A percentile compares a stretch with the other conserved stretches of the same genome.
These are phyloP conservation scores for Meandrina meandrites DNA, from an alignment of 92 coral and sea anemone genomes.

Conservation along the genomic window DNA sequence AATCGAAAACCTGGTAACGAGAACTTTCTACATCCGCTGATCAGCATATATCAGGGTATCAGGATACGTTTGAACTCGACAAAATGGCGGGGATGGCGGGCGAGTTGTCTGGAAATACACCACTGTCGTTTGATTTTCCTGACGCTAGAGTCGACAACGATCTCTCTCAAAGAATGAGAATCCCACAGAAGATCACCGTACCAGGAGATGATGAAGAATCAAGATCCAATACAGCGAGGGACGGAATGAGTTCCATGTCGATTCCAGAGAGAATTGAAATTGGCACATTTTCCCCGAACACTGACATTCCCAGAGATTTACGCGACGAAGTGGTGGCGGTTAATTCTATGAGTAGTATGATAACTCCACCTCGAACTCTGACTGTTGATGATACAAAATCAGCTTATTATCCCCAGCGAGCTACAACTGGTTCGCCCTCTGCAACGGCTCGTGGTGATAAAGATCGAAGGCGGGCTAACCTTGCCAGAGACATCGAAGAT, in stretches of 20 bases:
- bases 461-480: not conserved
- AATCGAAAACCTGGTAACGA: not conserved
- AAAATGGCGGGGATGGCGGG: constrained; percentile 68
- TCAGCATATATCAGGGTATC: not conserved
- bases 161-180: constrained; percentile 67
- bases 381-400: constrained; percentile 93
- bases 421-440: constrained; percentile 21
- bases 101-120: constrained; percentile 27
- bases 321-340: constrained; percentile 69
- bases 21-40: constrained; percentile 1
- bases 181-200: constrained; percentile 86
- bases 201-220: constrained; percentile 53
- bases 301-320: constrained; percentile 69
- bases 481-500: constrained; percentile 43
- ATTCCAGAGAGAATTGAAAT: constrained; percentile 89
- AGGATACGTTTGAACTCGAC: not conserved
- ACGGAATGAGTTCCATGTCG: constrained; percentile 62
- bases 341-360: constrained; percentile 84
- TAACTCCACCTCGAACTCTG: constrained; percentile 92
- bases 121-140: constrained; percentile 64
- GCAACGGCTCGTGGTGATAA: not conserved
- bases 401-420: constrained; percentile 77
- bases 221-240: constrained; percentile 16
- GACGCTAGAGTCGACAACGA: constrained; percentile 67
- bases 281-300: constrained; percentile 55